Evolutionary conservation across 2,113 vertebrate genomes (phyloP).

Genomic region (Cariama cristata): DNA sequence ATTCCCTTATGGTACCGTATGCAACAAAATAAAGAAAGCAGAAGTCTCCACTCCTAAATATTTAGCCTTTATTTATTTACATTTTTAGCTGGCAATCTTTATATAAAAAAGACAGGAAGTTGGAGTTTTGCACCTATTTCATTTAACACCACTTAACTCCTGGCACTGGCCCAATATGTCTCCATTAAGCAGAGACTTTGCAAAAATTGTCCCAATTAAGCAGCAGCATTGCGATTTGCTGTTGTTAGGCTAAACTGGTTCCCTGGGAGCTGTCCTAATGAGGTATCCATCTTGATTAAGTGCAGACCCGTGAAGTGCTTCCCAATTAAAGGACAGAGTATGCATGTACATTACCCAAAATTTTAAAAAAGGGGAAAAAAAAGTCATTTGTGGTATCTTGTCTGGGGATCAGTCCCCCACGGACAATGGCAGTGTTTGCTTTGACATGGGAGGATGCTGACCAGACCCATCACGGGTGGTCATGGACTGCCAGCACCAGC

Average conservation of each 20-base stretch:
- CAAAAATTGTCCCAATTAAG: slow-evolving; percentile 74
- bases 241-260: slow-evolving; percentile 70
- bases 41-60: background rate
- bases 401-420: background rate
- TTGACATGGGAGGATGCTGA: background rate
- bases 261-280: slow-evolving; percentile 73
- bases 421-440: background rate
- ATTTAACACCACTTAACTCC: slow-evolving; percentile 71
- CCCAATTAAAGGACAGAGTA: slow-evolving; percentile 57
- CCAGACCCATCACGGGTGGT: background rate
- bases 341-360: background rate
- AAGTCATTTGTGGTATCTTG: background rate
- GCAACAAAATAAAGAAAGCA: background rate
- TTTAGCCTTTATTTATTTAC: slow-evolving; percentile 34
- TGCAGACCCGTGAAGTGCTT: slow-evolving; percentile 58
- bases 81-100: slow-evolving; percentile 28
- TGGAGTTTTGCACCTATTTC: slow-evolving; percentile 65
- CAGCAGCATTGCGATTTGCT: slow-evolving; percentile 56
- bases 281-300: slow-evolving; percentile 71
- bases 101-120: slow-evolving; percentile 39
- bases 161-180: slow-evolving; percentile 64
- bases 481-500: background rate
- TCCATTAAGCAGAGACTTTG: slow-evolving; percentile 62
- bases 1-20: background rate
- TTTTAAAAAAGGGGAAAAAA: background rate